A percentile compares a stretch with the other conserved stretches of the same genome.
Conservation (phyloP, 2,888 invertebrate species). For the Chloroclystis v-ata region DNA sequence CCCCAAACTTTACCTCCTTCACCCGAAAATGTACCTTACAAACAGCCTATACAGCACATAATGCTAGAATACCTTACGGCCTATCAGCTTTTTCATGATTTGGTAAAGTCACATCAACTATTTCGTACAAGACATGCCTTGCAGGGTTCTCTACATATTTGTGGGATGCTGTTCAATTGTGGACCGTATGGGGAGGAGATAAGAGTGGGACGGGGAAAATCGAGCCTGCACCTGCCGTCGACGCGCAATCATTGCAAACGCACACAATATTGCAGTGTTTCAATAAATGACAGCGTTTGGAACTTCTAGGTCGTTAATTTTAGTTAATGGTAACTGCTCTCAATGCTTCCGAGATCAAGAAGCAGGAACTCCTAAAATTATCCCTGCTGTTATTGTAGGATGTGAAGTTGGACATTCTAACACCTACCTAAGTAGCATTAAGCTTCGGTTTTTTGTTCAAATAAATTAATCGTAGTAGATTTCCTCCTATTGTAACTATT, state of each 20-base stretch:
- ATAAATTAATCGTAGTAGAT: no score
- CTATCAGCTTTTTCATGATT: constrained; percentile 36
- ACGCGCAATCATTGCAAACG: constrained; percentile 42
- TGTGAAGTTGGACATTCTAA: no score
- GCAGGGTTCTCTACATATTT: constrained; percentile 68
- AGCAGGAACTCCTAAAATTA: no score
- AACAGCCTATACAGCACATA: constrained; percentile 26
- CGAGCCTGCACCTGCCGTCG: constrained; percentile 59
- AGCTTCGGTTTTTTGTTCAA: no score
- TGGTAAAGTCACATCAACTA: constrained; percentile 46
- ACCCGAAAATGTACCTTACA: constrained; percentile 39
- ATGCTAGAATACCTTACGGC: constrained; percentile 20
- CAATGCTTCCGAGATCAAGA: constrained; percentile 1
- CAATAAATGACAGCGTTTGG: constrained; percentile 31
- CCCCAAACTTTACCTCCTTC: constrained; percentile 52
- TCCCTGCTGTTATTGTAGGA: no score
- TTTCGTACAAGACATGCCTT: constrained; percentile 66
- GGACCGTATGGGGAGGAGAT: constrained; percentile 45
- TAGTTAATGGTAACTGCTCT: constrained; percentile 13
- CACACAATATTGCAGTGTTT: constrained; percentile 45
- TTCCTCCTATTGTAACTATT: no score
- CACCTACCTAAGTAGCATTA: no score
- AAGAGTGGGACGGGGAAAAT: constrained; percentile 39
- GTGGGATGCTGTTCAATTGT: constrained; percentile 46
- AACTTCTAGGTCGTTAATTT: constrained; percentile 22